Conservation (phyloP, 2,113 vertebrate species). For the Corapipo altera region DNA sequence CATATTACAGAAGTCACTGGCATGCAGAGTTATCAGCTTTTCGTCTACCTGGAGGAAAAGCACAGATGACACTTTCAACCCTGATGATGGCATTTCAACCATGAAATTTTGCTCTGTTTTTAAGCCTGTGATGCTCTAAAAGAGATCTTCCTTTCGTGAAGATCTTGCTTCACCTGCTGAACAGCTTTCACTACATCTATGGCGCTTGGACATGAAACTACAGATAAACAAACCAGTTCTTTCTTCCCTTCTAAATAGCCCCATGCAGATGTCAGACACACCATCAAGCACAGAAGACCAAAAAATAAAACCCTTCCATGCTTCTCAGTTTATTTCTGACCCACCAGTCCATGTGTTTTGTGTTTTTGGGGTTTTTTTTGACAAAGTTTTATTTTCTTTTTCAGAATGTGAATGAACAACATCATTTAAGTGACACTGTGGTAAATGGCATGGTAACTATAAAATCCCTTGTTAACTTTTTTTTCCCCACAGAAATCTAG, state of each 20-base stretch:
- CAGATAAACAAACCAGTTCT: not conserved
- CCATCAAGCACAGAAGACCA: not conserved
- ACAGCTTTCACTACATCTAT: not conserved
- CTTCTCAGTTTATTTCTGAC: not conserved
- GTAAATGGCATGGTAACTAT: not conserved
- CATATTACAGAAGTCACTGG: not conserved
- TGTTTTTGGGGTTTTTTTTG: not conserved
- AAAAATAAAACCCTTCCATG: not conserved
- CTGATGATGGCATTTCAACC: not conserved
- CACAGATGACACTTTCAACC: not conserved
- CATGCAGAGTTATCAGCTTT: not conserved
- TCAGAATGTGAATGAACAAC: conserved; percentile 5
- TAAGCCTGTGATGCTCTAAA: not conserved
- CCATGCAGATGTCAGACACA: not conserved
- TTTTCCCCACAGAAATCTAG: not conserved
- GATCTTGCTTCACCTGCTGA: not conserved
- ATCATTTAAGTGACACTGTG: conserved; percentile 13
- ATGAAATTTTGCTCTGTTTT: not conserved
- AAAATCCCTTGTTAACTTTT: conserved; percentile 18
- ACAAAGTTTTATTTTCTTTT: not conserved
- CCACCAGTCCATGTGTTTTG: not conserved
- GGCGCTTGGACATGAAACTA: not conserved
- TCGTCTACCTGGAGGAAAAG: not conserved
- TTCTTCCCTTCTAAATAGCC: not conserved
- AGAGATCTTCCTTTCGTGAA: not conserved